phyloP scores from a whole-genome alignment of 2,888 invertebrate species.

The Drosophila gaucha region DNA sequence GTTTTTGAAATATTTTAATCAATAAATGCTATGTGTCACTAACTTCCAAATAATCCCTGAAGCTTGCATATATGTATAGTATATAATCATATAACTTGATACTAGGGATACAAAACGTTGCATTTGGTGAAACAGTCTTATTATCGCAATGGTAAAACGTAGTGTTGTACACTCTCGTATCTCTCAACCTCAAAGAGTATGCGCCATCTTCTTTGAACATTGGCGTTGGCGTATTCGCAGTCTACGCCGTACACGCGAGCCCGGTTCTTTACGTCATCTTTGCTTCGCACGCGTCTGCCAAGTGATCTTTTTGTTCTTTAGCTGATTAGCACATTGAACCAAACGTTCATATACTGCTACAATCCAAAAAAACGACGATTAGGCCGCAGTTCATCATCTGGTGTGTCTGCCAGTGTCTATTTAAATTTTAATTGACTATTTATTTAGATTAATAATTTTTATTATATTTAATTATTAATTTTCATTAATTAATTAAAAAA shows the following conservation, averaged over 20 bases:
- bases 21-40: too few species aligned
- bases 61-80: too few species aligned
- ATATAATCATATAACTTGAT: too few species aligned
- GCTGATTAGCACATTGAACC: conserved; percentile 65
- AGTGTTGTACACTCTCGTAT: not conserved
- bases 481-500: conserved; percentile 15
- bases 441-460: conserved; percentile 31
- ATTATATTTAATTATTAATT: conserved; percentile 21
- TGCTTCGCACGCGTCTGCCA: conserved; percentile 66
- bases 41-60: too few species aligned
- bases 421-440: conserved; percentile 42
- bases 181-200: conserved; percentile 18
- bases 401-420: conserved; percentile 14
- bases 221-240: conserved; percentile 18
- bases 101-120: too few species aligned
- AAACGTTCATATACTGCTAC: conserved; percentile 37
- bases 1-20: too few species aligned
- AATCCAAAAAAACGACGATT: conserved; percentile 11
- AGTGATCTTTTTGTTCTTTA: conserved; percentile 68
- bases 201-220: conserved; percentile 23
- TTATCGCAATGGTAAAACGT: not conserved
- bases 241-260: conserved; percentile 57
- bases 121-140: not conserved
- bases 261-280: conserved; percentile 65
- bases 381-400: conserved; percentile 36